Evolutionary conservation across 92 coral and sea anemone species (phyloP).

Genomic region (Actinernus sp.): DNA sequence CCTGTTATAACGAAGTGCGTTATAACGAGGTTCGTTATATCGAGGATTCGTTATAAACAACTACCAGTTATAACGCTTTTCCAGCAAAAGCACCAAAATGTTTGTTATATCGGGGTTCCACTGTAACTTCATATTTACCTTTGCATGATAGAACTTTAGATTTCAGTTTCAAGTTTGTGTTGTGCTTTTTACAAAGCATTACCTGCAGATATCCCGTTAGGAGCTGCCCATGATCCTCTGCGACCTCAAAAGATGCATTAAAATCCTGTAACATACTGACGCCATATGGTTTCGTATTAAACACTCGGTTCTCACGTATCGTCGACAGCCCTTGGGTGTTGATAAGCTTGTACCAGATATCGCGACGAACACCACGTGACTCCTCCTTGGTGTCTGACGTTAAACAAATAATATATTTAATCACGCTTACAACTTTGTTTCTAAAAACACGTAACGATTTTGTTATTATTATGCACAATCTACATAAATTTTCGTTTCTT

Average conservation of each 20-base stretch:
- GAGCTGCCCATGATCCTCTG: slow-evolving; percentile 50
- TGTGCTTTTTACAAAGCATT: too few relatives aligned
- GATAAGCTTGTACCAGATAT: slow-evolving; percentile 61
- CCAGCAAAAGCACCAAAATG: too few relatives aligned
- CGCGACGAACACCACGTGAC: slow-evolving; percentile 35
- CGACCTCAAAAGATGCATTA: slow-evolving; percentile 30
- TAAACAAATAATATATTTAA: background rate
- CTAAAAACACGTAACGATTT: background rate
- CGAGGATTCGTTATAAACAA: too few relatives aligned
- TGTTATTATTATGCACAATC: background rate
- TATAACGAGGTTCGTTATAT: too few relatives aligned
- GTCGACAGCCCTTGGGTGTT: slow-evolving; percentile 55
- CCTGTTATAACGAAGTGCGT: too few relatives aligned
- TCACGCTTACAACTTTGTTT: too few relatives aligned
- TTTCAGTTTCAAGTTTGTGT: too few relatives aligned
- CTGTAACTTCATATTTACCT: too few relatives aligned
- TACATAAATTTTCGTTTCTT: background rate
- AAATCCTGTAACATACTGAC: slow-evolving; percentile 3
- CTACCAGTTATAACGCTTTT: too few relatives aligned
- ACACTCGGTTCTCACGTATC: slow-evolving; percentile 45
- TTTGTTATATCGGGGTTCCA: too few relatives aligned
- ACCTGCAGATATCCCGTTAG: slow-evolving; percentile 51
- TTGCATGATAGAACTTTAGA: too few relatives aligned
- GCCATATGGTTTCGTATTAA: slow-evolving; percentile 35
- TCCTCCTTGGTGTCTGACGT: background rate